Conservation (phyloP, 92 coral and sea anemone genomes). For the Umimayanthus chanpuru region DNA sequence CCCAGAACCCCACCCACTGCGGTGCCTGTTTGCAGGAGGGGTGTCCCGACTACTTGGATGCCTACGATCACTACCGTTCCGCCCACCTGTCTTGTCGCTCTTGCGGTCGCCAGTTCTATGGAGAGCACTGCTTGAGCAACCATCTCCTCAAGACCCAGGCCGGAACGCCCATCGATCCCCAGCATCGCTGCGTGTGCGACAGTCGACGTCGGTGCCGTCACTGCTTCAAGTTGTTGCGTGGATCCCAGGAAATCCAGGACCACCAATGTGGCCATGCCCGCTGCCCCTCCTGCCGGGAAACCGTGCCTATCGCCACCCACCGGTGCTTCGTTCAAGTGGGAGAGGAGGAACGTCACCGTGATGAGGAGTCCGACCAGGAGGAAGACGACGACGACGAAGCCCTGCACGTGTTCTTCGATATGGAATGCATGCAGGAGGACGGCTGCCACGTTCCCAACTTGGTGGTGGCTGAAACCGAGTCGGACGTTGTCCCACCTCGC, state of each 20-base stretch:
- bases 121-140: too few species aligned
- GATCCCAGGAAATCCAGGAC: too few species aligned
- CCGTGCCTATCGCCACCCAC: not conserved
- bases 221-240: not conserved
- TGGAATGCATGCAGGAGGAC: conserved; percentile 22
- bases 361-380: not conserved
- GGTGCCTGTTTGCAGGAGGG: too few species aligned
- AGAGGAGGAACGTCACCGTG: not conserved
- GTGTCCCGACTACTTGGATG: too few species aligned
- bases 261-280: not conserved
- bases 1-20: too few species aligned
- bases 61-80: too few species aligned
- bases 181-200: not conserved
- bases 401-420: not conserved
- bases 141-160: too few species aligned
- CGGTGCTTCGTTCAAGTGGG: not conserved
- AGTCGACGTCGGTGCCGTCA: not conserved
- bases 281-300: not conserved
- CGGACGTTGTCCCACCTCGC: not conserved
- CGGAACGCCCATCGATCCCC: too few species aligned
- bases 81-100: too few species aligned
- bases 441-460: conserved; percentile 28
- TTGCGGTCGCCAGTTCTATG: too few species aligned
- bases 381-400: not conserved
- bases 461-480: not conserved